Evolutionary conservation across 2,113 vertebrate species (phyloP), one percentile per base, ranked within the genome.

Genomic region (Nibea coibor): DNA sequence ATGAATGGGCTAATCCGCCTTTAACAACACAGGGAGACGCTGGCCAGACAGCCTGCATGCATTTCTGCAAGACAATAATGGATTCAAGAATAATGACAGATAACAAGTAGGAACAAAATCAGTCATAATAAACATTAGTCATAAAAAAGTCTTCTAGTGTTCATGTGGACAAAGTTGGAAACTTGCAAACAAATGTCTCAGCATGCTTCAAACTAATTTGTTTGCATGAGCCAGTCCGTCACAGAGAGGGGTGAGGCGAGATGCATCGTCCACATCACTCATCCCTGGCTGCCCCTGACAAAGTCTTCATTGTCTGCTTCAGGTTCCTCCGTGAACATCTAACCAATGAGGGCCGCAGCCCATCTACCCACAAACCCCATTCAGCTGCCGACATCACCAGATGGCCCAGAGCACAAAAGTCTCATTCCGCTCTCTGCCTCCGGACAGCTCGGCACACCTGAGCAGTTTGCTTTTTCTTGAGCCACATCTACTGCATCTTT

Each of bases 1-100:
- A 73, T 80, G 73, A 85, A 83, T 67, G 66, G 56, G 17, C 71
- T 78, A 72, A 75, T 78, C 64, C 35, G 66, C 26, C 5, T 17
- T 51, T 28, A 61, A 73, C 67, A 67, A 73, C 64, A 70, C 53
- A 26, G 12, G n/a, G 50, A 73, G 58, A 67, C 31, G 47, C 39
- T 56, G 64, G 51, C 7, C 31, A 7, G 31, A 68, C 62, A 64
- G 28, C 54, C 39, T 54, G 47, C 28, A 10, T 6, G 10, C 22
- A 75, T 17, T 51, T 82, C 19, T 19, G 43, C 20, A 31, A 19
- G 39, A 35, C 67, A 47, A 64, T 51, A 50, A 72, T 50, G 65
- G 43, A 50, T 11, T 62, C 15, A 20, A 24, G 50, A 72, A 15
- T 16, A 62, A 47, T 7, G 31, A 43, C 26, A 15, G 26, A 16